Base-by-base conservation (phyloP, 2,113 vertebrate genomes). In the Crotalus horridus region DNA sequence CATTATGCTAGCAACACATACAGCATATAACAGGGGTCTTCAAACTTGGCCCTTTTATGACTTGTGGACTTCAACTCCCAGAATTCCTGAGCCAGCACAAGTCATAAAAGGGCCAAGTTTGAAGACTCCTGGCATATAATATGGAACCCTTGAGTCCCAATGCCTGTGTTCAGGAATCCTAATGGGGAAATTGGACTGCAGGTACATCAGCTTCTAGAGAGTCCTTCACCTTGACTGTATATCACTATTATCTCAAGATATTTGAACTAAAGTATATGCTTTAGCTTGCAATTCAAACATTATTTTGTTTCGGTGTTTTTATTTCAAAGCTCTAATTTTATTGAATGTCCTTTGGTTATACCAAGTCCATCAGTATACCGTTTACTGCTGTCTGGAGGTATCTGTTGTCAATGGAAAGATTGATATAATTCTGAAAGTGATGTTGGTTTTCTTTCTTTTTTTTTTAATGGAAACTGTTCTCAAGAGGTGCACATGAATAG, bases 401-500 rank as follows among this genome's bases (percentile, higher is more conserved):
- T 91, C 56, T 93, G 48, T 7, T 89, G 81, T 43, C 92, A 94
- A 21, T 1, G 11, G 39, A 24, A 43, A 94, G 81, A 94, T n/a
- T 21, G 90, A 91, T 88, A 23, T 74, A 26, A 89, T 61, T 96
- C 94, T 87, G 69, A 56, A 89, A 61, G 20, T 0, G 11, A 3
- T 61, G 43, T 29, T 56, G 13, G 13, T 53, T 58, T 90, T 91
- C 93, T 89, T 21, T 92, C 90, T 64, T 15, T 89, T 15, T 85
- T 81, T 85, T 74, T 43, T 17, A 48, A 89, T 85, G 90, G 87
- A 86, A 94, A 91, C 87, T 89, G 46, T 85, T 94, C 89, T 54
- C 81, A 39, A 93, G 58, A 94, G 9, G 6, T 90, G 2, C 61
- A 9, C 55, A 94, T 93, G 85, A 91, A 53, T 46, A 95, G 86